Percentiles rank a stretch among this genome's conserved stretches.
Conservation (phyloP, 1,140 invertebrate genomes). For the Pantala flavescens region DNA sequence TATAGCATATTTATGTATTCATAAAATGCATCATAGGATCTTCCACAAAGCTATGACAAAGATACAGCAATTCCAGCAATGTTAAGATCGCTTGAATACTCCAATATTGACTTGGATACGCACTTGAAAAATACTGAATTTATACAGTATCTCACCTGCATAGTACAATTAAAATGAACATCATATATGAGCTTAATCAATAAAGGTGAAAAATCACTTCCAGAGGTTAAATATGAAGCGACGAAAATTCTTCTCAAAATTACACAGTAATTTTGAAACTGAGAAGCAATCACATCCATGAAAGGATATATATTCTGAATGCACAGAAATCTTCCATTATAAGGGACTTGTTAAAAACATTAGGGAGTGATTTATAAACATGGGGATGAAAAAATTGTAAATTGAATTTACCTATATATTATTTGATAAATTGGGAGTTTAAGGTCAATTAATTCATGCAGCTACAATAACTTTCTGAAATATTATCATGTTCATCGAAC, state of each 20-base stretch:
- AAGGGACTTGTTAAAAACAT: too few species aligned
- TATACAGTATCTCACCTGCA: not conserved
- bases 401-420: too few species aligned
- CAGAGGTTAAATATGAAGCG: not conserved
- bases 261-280: conserved; percentile 4
- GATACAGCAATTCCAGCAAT: not conserved
- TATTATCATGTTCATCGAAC: not conserved
- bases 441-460: too few species aligned
- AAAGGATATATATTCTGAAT: too few species aligned
- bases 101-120: not conserved
- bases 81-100: not conserved
- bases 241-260: not conserved
- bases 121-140: not conserved
- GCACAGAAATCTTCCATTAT: too few species aligned
- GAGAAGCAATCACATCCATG: not conserved
- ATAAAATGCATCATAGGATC: not conserved
- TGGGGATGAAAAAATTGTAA: too few species aligned
- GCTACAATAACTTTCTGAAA: too few species aligned
- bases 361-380: too few species aligned
- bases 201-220: not conserved
- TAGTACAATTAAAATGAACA: not conserved
- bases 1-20: not conserved
- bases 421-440: too few species aligned
- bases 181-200: not conserved
- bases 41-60: not conserved